phyloP scores from a whole-genome alignment of 2,888 invertebrate genomes.

The Drosophila mimica region DNA sequence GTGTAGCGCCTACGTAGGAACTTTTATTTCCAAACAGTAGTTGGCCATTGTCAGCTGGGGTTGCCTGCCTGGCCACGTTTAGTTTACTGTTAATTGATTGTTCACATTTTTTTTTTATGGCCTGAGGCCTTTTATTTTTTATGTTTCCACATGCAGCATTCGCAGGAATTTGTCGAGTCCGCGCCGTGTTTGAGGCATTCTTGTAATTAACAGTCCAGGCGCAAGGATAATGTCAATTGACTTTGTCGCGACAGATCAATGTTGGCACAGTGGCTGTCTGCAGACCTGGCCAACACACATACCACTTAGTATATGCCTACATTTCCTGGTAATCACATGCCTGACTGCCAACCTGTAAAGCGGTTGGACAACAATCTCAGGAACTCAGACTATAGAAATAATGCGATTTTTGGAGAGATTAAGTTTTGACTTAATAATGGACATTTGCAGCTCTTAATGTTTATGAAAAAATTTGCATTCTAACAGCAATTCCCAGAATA shows the following conservation, averaged over 20 bases:
- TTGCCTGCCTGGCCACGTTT: slow-evolving; percentile 54
- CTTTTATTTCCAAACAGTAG: slow-evolving; percentile 63
- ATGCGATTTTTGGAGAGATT: not conserved
- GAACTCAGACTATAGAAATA: not conserved
- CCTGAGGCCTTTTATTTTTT: slow-evolving; percentile 50
- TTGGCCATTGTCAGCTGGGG: slow-evolving; percentile 63
- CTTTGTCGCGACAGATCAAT: slow-evolving; percentile 73
- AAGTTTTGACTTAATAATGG: not conserved
- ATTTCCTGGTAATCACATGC: slow-evolving; percentile 61
- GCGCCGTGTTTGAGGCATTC: slow-evolving; percentile 47
- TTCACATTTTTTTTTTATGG: slow-evolving; percentile 60
- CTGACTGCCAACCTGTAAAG: slow-evolving; percentile 1
- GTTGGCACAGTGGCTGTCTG: slow-evolving; percentile 52
- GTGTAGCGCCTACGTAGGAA: slow-evolving; percentile 18
- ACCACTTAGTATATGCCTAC: not conserved
- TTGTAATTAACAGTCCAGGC: slow-evolving; percentile 65
- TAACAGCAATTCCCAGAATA: not conserved
- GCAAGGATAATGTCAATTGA: slow-evolving; percentile 70
- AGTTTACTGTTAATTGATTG: slow-evolving; percentile 70
- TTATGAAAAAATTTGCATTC: not conserved
- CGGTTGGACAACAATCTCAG: not conserved
- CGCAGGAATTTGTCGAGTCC: slow-evolving; percentile 66
- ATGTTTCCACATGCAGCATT: slow-evolving; percentile 7
- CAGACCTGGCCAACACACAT: slow-evolving; percentile 25
- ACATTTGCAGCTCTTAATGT: not conserved